Evolutionary conservation across 2,797 vertebrate species (phyloP).

Genomic region (Orestias chungarensis): DNA sequence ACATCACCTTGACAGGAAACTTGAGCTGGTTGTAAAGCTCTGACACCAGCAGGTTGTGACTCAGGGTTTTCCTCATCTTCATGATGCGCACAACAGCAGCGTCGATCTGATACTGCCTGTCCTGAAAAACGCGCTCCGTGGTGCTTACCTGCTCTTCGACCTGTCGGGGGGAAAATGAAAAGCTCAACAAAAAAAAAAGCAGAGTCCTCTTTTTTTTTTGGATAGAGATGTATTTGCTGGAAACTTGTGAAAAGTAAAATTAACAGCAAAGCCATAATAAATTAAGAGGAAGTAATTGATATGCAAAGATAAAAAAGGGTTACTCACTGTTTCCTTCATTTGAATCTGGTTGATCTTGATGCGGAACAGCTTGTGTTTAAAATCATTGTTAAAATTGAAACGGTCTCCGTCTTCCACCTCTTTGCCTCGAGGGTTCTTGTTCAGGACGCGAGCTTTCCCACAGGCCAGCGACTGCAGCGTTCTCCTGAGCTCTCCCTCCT

Average conservation of each 20-base stretch:
- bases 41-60: conserved; percentile 92
- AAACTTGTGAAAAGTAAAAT: background rate
- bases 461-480: conserved; percentile 97
- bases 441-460: conserved; percentile 95
- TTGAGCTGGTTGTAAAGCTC: conserved; percentile 94
- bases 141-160: conserved; percentile 94
- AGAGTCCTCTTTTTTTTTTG: background rate
- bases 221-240: background rate
- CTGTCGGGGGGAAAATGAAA: conserved; percentile 63
- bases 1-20: conserved; percentile 90
- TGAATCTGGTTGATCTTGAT: conserved; percentile 99
- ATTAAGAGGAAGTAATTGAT: background rate
- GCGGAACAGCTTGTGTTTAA: conserved; percentile 98
- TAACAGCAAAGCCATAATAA: background rate
- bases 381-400: conserved; percentile 97
- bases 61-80: conserved; percentile 96
- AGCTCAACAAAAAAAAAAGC: background rate
- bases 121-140: conserved; percentile 93
- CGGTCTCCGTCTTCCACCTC: conserved; percentile 98
- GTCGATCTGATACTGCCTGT: conserved; percentile 94
- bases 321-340: conserved; percentile 98
- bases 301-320: background rate
- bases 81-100: conserved; percentile 93
- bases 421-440: conserved; percentile 96
- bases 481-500: conserved; percentile 94